phyloP scores from a whole-genome alignment of 1,140 invertebrate genomes.

The Zelostemma sp. region DNA sequence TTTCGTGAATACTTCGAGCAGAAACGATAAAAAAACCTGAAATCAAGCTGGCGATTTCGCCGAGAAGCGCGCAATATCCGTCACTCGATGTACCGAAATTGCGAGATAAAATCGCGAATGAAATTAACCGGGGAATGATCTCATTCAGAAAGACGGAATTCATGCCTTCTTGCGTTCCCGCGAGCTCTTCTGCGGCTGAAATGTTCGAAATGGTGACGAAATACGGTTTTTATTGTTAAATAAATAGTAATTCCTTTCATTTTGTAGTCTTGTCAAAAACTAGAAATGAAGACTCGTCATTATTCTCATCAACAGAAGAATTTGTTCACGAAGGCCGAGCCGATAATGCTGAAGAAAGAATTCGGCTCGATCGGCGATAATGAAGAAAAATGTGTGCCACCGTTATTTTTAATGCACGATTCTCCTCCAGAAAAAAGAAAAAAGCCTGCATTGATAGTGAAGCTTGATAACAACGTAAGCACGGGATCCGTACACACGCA shows the following conservation, averaged over 20 bases:
- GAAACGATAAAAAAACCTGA: no score
- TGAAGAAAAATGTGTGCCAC: neutral
- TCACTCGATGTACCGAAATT: neutral
- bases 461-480: neutral
- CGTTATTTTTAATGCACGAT: neutral
- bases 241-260: no score
- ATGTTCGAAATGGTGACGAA: no score
- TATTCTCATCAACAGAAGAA: neutral
- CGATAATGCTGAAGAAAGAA: neutral
- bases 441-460: neutral
- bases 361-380: neutral
- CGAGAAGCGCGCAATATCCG: no score
- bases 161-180: no score
- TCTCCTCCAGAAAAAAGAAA: neutral
- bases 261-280: no score
- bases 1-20: no score
- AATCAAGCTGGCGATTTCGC: no score
- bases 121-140: neutral
- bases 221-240: no score
- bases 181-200: no score
- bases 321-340: neutral
- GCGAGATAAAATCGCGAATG: neutral
- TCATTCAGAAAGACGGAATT: no score
- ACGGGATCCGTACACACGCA: neutral
- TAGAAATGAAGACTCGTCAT: no score